Percentiles rank a stretch among this genome's conserved stretches.
Evolutionary conservation across 2,888 invertebrate species (phyloP).

Genomic region (Orthosia gracilis): DNA sequence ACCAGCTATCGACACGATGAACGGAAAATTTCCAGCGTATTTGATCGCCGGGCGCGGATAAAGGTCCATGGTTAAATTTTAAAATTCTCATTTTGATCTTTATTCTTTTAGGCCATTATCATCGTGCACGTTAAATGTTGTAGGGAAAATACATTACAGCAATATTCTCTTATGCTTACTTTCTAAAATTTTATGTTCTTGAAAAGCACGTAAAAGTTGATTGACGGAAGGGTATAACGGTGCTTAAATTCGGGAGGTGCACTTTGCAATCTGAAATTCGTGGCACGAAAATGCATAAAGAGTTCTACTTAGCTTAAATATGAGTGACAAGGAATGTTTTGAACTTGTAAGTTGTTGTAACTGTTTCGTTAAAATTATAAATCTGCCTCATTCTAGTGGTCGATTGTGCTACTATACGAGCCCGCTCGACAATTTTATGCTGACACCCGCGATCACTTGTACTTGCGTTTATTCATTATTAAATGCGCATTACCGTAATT

Average conservation of each 20-base stretch:
- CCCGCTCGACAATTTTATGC: too few species aligned
- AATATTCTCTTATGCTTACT: slow-evolving; percentile 8
- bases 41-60: slow-evolving; percentile 71
- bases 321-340: too few species aligned
- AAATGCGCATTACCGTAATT: too few species aligned
- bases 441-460: too few species aligned
- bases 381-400: too few species aligned
- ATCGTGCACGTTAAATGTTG: slow-evolving; percentile 20
- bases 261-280: slow-evolving; percentile 29
- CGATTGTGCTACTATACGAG: too few species aligned
- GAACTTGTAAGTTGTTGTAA: too few species aligned
- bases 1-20: slow-evolving; percentile 66
- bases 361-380: too few species aligned
- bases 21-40: slow-evolving; percentile 69
- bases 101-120: slow-evolving; percentile 56
- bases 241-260: slow-evolving; percentile 34
- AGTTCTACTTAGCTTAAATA: not conserved
- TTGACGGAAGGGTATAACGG: slow-evolving; percentile 19
- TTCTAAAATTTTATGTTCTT: slow-evolving; percentile 6
- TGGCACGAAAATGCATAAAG: slow-evolving; percentile 32
- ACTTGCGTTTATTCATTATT: too few species aligned
- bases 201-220: slow-evolving; percentile 33
- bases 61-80: slow-evolving; percentile 69
- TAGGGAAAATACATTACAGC: slow-evolving; percentile 9
- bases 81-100: slow-evolving; percentile 74